Base-by-base conservation (phyloP, 2,888 invertebrate species). In the Capitulum mitella region DNA sequence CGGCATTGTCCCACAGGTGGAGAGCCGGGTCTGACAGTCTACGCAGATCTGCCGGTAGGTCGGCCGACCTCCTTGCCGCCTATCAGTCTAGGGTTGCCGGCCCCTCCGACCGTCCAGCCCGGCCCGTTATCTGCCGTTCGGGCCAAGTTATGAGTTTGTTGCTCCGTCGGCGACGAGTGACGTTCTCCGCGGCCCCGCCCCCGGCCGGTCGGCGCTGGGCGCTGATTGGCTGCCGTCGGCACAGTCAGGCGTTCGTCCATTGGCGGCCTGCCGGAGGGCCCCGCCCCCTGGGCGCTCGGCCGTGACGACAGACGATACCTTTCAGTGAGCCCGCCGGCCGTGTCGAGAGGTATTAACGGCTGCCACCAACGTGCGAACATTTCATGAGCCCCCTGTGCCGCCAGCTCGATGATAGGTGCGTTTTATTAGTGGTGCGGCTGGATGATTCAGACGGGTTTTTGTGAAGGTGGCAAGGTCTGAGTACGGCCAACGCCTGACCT, bases 111-210 rank as follows among this genome's bases (percentile, higher is more conserved):
- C 51, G 12, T 19, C 51, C 14, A 22, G 54, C 61, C 61, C 29
- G 32, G 29, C 61, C 61, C 32, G 61, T 61, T 70, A 70, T 70
- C 70, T 70, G 19, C 70, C 37, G 70, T 70, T 70, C 37, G 70
- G 70, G 8, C 22, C 70, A 16, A 61, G 37, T 70, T 70, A 70
- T 70, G 70, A 70, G 70, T 70, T 70, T 70, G 70, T 70, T 70
- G 70, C 70, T 70, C 70, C 70, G 19, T 3, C 22, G 29, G 37
- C 70, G 70, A 70, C 32, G 70, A 70, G 70, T 70, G 70, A 70
- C 26, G 8, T 10, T 1, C 26, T 34, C 70, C 5, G 37, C 37
- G 10, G 37, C 70, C 70, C 70, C 70, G 70, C 70, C 70, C 70
- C 70, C 34, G 22, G 34, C 22, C 22, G 34, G 37, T 37, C 22